These are phyloP conservation scores for Musca vetustissima DNA, from an alignment of 1,140 invertebrate species.

Conservation along the genomic window DNA sequence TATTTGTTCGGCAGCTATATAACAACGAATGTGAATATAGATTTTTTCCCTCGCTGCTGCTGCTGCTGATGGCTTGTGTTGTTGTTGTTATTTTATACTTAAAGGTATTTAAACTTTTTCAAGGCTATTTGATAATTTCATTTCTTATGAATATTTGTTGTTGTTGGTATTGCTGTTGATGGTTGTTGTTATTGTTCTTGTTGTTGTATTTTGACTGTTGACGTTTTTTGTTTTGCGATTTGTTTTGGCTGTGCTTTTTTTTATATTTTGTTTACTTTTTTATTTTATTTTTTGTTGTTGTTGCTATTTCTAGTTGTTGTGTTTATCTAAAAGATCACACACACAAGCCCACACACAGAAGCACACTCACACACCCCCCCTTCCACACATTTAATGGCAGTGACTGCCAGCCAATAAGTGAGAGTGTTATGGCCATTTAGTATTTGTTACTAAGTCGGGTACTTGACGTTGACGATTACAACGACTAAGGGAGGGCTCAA, in stretches of 20 bases:
- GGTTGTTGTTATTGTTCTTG: background rate
- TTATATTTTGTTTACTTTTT: conserved; percentile 17
- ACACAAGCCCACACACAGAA: no score
- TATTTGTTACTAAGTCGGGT: no score
- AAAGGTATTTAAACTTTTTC: conserved; percentile 23
- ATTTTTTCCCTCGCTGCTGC: background rate
- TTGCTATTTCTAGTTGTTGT: conserved; percentile 5
- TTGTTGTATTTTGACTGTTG: no score
- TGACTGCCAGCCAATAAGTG: no score
- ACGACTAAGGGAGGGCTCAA: no score
- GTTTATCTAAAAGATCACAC: background rate
- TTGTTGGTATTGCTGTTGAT: background rate
- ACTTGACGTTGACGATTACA: no score
- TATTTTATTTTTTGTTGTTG: conserved; percentile 13
- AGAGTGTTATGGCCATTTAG: no score
- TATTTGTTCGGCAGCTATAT: no score
- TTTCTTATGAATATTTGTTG: conserved; percentile 7
- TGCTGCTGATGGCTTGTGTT: no score
- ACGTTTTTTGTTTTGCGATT: background rate
- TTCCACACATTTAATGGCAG: no score
- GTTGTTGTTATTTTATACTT: conserved; percentile 19
- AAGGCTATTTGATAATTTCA: conserved; percentile 17
- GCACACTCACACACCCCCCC: no score
- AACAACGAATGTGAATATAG: background rate
- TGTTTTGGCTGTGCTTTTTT: background rate